A percentile compares a stretch with the other conserved stretches of the same genome.
phyloP scores from a whole-genome alignment of 2,888 invertebrate genomes.

The Drosophila mulleri region DNA sequence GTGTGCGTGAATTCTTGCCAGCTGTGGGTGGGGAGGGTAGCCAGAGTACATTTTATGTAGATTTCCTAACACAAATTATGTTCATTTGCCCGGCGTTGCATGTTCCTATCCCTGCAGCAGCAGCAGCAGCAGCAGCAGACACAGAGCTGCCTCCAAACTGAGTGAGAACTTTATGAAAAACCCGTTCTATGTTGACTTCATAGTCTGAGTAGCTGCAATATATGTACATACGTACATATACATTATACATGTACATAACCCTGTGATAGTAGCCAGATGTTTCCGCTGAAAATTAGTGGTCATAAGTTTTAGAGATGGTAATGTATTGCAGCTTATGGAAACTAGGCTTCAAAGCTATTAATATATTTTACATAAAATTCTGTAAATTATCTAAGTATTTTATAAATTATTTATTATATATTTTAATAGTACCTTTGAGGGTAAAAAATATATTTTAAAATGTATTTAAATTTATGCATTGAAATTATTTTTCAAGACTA shows the following conservation, averaged over 20 bases:
- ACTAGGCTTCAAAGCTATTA: neutral
- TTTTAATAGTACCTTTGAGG: neutral
- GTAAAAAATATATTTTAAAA: neutral
- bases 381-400: rapidly evolving
- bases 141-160: constrained; percentile 14
- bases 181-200: constrained; percentile 35
- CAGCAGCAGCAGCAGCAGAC: neutral
- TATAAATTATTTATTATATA: neutral
- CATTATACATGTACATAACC: neutral
- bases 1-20: constrained; percentile 28
- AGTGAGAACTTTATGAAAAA: constrained; percentile 74
- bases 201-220: constrained; percentile 1
- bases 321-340: neutral
- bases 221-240: neutral
- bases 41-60: constrained; percentile 83
- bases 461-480: too few relatives aligned
- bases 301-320: constrained; percentile 42
- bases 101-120: constrained; percentile 55
- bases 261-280: constrained; percentile 27
- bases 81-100: constrained; percentile 75
- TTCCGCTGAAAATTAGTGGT: constrained; percentile 36
- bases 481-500: too few relatives aligned
- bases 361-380: neutral
- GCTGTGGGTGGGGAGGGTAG: constrained; percentile 31
- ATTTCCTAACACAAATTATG: constrained; percentile 84